A percentile compares a stretch with the other conserved stretches of the same genome.
phyloP scores from a whole-genome alignment of 1,140 invertebrate species.

The Pseudomyrmex flavicornis region DNA sequence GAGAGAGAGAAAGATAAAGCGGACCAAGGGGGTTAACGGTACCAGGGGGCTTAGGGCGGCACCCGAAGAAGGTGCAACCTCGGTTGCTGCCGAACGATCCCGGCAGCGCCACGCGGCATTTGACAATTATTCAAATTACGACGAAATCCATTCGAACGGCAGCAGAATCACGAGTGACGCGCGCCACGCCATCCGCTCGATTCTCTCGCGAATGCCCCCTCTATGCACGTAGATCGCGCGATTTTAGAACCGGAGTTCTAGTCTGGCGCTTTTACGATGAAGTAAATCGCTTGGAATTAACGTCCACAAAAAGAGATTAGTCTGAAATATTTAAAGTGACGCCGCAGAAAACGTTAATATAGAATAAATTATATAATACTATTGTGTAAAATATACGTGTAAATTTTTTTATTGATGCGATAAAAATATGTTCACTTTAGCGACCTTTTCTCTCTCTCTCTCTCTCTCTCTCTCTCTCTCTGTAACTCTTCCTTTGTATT shows the following conservation, averaged over 20 bases:
- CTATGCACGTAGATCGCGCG: slow-evolving; percentile 20
- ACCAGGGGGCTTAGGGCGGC: slow-evolving; percentile 17
- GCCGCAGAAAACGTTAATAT: not conserved
- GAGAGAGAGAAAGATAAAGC: not conserved
- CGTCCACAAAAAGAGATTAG: not conserved
- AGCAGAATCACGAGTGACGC: slow-evolving; percentile 27
- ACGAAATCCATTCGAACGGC: slow-evolving; percentile 47
- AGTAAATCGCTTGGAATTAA: slow-evolving; percentile 1
- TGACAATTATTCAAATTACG: slow-evolving; percentile 80
- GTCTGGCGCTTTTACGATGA: not conserved
- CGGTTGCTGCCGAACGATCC: slow-evolving; percentile 53
- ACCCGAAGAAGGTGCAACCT: slow-evolving; percentile 34
- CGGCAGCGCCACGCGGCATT: slow-evolving; percentile 70
- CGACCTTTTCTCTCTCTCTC: not conserved
- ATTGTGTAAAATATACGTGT: not conserved
- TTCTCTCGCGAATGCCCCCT: slow-evolving; percentile 8
- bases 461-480: not conserved
- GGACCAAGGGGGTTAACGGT: not conserved
- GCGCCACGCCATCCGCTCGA: not conserved
- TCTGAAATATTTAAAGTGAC: not conserved
- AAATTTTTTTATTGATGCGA: slow-evolving; percentile 8
- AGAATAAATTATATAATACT: not conserved
- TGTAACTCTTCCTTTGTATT: not conserved
- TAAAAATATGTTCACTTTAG: not conserved
- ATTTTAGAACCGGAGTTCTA: slow-evolving; percentile 6